Evolutionary conservation across 2,113 vertebrate species (phyloP).

Genomic region (Poecile atricapillus): DNA sequence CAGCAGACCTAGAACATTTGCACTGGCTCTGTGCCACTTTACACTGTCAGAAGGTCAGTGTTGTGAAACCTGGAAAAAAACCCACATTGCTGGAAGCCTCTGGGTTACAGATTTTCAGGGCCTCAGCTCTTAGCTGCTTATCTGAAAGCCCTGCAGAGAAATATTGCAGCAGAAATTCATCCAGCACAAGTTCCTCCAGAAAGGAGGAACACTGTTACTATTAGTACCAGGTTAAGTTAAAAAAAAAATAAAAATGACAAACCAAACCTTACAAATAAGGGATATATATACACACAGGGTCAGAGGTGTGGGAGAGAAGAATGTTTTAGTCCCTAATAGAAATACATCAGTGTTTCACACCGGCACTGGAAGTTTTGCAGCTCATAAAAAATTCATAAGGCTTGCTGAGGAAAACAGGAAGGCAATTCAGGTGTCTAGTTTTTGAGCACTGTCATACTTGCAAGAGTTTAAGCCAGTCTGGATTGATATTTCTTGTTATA

Average conservation of each 20-base stretch:
- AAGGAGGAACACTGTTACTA: not conserved
- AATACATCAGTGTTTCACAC: not conserved
- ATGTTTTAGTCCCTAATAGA: not conserved
- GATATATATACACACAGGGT: not conserved
- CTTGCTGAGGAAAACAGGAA: conserved; percentile 17
- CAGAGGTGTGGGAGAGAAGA: not conserved
- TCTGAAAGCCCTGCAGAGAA: not conserved
- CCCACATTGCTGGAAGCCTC: not conserved
- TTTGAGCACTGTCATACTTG: not conserved
- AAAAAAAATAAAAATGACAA: not conserved
- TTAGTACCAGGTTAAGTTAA: not conserved
- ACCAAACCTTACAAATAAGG: not conserved
- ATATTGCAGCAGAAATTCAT: not conserved
- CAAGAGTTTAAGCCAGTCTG: not conserved
- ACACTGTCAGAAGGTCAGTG: not conserved
- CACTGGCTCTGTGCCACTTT: not conserved
- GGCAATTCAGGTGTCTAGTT: conserved; percentile 4
- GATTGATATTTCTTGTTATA: conserved; percentile 42
- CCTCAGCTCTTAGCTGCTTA: not conserved
- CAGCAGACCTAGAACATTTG: not conserved
- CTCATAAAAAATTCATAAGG: conserved; percentile 35
- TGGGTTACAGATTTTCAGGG: not conserved
- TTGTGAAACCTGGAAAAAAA: conserved; percentile 2
- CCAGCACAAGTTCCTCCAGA: not conserved
- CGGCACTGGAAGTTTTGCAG: not conserved